phyloP scores from a whole-genome alignment of 1,140 invertebrate genomes.

The Chironomus striatipennis region DNA sequence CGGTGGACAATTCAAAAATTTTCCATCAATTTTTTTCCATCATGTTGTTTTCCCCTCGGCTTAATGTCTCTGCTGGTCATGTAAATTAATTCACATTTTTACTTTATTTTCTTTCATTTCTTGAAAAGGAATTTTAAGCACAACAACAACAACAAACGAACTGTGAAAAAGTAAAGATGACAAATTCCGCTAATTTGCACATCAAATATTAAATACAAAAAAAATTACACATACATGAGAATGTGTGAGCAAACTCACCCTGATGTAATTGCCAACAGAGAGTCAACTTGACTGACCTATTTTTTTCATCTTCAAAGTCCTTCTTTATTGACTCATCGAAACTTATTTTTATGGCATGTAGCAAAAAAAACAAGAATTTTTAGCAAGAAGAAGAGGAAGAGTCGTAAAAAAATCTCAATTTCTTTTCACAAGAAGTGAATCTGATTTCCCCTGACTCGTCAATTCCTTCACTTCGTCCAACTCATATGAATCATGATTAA shows the following conservation, averaged over 20 bases:
- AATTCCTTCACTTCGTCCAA: not conserved
- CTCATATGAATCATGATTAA: not conserved
- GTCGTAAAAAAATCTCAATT: not conserved
- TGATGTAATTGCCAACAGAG: not conserved
- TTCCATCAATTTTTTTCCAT: no score
- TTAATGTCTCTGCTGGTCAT: no score
- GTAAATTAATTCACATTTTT: no score
- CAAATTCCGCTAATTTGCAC: constrained; percentile 18
- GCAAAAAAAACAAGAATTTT: not conserved
- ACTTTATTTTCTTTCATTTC: not conserved
- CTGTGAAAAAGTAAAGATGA: not conserved
- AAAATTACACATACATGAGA: not conserved
- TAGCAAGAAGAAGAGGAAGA: not conserved
- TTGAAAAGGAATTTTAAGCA: not conserved
- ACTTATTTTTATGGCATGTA: no score
- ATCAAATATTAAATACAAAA: not conserved
- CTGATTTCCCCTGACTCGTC: not conserved
- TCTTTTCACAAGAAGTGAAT: not conserved
- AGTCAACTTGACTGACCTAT: not conserved
- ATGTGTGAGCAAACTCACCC: not conserved
- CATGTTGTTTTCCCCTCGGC: no score
- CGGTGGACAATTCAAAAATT: no score
- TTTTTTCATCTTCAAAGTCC: not conserved
- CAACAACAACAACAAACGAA: not conserved
- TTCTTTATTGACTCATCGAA: not conserved